Evolutionary conservation across 2,888 invertebrate genomes (phyloP), one percentile per base, ranked within the genome.

Genomic region (Melinaea marsaeus): DNA sequence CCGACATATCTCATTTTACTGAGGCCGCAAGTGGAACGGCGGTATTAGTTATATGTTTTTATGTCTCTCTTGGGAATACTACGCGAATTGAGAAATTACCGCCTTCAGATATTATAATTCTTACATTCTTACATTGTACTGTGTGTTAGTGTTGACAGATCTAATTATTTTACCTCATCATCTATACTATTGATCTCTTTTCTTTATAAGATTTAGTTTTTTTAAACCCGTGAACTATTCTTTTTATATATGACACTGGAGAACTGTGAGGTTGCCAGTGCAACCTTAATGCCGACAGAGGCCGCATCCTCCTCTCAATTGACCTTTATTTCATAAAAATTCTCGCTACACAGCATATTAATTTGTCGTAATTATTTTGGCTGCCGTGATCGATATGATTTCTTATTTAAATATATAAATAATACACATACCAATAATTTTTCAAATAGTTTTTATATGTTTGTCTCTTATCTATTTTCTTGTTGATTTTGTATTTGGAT

Each of bases 381-480:
- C 34, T 60, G 64, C 51, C 61, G 62, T 61, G 62, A 64, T 58
- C 63, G 60, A 66, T 67, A 64, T 62, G 55, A 68, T 67, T 55
- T 47, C 22, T 56, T 51, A 32, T 32, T 42, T 42, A 7, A 7
- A 35, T 6, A 35, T 35, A 35, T 22, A 22, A 22, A 22, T 22
- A 22, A 22, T 22, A 22, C 22, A 22, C 22, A 22, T 22, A 22
- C 22, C 22, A 22, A 22, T 22, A 22, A 22, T 22, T 22, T 22
- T 22, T 22, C 22, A 22, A 22, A 22, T 22, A 22, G 22, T 22
- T 22, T 22, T 22, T 22, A 22, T 22, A 22, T 22, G 22, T 22
- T 22, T 1, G 22, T 22, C 22, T 22, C 22, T 22, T 22, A 22
- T 22, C 22, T 22, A 1, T 22, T 22, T 22, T 22, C 22, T 22